These are phyloP conservation scores for Cacajao melanocephalus DNA, from an alignment of 2,797 vertebrate genomes.

Conservation along the genomic window DNA sequence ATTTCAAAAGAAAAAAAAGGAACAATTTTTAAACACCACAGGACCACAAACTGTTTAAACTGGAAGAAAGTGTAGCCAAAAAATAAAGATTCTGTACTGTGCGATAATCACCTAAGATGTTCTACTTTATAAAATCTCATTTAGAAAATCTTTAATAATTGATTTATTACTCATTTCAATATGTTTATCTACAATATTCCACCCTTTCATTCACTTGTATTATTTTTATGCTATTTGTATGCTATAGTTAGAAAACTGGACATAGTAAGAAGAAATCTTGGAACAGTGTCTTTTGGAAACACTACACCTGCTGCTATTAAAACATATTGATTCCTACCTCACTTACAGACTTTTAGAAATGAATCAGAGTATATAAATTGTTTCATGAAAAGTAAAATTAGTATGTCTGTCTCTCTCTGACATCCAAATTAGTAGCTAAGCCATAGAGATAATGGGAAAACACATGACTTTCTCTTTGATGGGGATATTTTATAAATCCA, in stretches of 20 bases:
- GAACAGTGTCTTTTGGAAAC: constrained; percentile 36
- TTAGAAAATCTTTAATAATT: constrained; percentile 14
- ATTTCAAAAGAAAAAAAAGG: neutral
- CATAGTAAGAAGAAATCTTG: neutral
- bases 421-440: neutral
- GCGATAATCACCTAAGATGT: neutral
- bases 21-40: neutral
- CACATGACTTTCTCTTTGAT: neutral
- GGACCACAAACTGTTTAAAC: neutral
- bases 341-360: constrained; percentile 43
- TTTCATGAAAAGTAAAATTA: constrained; percentile 1
- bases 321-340: neutral
- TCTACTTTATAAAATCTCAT: neutral
- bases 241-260: neutral
- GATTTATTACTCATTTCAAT: neutral
- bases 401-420: neutral
- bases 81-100: neutral
- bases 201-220: neutral
- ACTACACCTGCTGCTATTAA: neutral
- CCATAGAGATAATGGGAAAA: neutral
- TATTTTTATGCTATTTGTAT: neutral
- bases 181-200: neutral
- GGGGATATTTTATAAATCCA: neutral
- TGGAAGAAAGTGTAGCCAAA: neutral
- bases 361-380: constrained; percentile 1